Evolutionary conservation across 2,888 invertebrate species (phyloP).

Genomic region (Pseudoips prasinana): DNA sequence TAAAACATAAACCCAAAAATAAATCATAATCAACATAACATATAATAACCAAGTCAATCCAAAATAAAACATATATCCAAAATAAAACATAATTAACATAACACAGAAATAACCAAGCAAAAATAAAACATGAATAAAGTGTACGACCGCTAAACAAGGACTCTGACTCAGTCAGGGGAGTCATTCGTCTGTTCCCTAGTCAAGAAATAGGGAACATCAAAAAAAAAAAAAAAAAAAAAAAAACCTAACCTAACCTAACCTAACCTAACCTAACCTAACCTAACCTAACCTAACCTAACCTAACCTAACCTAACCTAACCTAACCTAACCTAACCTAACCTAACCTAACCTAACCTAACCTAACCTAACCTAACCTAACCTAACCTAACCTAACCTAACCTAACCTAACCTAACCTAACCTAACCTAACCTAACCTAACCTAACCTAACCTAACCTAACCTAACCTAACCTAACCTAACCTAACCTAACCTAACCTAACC

Average conservation of each 20-base stretch:
- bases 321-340: conserved; percentile 21
- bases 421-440: conserved; percentile 9
- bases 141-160: too few relatives aligned
- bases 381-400: conserved; percentile 20
- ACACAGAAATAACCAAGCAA: too few relatives aligned
- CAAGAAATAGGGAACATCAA: too few relatives aligned
- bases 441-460: conserved; percentile 20
- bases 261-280: conserved; percentile 21
- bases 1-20: too few relatives aligned
- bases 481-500: conserved; percentile 20
- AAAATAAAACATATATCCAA: too few relatives aligned
- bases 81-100: too few relatives aligned
- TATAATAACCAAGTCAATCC: too few relatives aligned
- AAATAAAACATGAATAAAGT: too few relatives aligned
- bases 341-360: conserved; percentile 23
- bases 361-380: conserved; percentile 25
- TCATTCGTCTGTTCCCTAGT: too few relatives aligned
- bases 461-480: conserved; percentile 24
- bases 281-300: conserved; percentile 15
- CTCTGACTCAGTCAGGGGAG: too few relatives aligned
- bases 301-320: conserved; percentile 21
- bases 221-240: too few relatives aligned
- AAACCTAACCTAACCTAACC: conserved; percentile 20
- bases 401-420: conserved; percentile 15
- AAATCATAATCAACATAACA: too few relatives aligned